These are phyloP conservation scores for Huso huso DNA, from an alignment of 2,797 vertebrate species.

Conservation along the genomic window DNA sequence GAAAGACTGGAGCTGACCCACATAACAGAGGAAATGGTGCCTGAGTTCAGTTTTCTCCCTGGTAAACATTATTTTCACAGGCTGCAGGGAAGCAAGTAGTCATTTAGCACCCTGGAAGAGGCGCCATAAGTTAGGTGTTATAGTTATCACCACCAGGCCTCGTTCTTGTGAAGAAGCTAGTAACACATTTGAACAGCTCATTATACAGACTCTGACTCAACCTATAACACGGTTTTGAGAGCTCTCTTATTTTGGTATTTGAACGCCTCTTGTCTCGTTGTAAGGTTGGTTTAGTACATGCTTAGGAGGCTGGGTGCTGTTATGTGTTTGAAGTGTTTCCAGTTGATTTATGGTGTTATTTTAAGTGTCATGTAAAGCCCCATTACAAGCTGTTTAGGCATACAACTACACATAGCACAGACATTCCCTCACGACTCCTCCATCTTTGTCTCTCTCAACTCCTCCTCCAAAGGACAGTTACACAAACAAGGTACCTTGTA, in stretches of 20 bases:
- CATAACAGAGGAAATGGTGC: neutral
- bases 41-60: neutral
- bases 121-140: neutral
- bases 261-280: neutral
- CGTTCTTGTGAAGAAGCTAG: neutral
- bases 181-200: neutral
- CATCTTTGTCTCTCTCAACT: too few relatives aligned
- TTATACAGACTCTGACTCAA: slow-evolving; percentile 1
- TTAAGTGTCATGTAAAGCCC: slow-evolving; percentile 52
- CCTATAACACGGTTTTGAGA: neutral
- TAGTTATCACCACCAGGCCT: neutral
- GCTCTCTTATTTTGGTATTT: neutral
- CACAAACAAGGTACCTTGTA: too few relatives aligned
- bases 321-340: slow-evolving; percentile 24
- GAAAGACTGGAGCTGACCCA: too few relatives aligned
- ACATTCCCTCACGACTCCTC: too few relatives aligned
- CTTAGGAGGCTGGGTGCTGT: neutral
- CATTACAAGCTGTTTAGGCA: slow-evolving; percentile 55
- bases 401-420: too few relatives aligned
- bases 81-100: neutral
- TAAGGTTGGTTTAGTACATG: neutral
- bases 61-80: neutral
- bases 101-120: neutral
- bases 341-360: slow-evolving; percentile 55
- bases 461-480: too few relatives aligned